These are phyloP conservation scores for Sebastes flavidus DNA, from an alignment of 2,797 vertebrate genomes.

Conservation along the genomic window DNA sequence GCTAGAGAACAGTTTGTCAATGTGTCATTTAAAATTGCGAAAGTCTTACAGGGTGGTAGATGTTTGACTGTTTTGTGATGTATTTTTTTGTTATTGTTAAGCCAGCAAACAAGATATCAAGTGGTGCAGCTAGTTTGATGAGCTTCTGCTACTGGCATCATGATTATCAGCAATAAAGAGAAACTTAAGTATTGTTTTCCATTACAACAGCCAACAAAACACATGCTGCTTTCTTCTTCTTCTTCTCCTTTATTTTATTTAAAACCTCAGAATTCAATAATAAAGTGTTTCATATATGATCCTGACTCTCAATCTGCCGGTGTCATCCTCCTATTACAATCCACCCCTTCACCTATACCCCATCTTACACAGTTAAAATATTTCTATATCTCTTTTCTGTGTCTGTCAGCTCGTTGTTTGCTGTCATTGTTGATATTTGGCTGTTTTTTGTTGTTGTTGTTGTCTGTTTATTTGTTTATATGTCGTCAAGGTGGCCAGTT, in stretches of 20 bases:
- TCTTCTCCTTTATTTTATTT: background rate
- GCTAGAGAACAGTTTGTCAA: background rate
- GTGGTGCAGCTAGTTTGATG: background rate
- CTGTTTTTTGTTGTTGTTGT: no score
- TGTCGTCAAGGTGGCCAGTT: no score
- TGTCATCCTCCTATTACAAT: no score
- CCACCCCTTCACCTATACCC: no score
- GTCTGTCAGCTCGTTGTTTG: no score
- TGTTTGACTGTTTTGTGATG: background rate
- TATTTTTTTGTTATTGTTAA: background rate
- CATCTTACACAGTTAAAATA: no score
- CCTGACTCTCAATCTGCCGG: no score
- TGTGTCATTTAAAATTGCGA: background rate
- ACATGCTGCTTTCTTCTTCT: background rate
- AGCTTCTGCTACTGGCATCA: background rate
- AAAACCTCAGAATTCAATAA: background rate
- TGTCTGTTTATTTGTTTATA: no score
- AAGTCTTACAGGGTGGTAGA: background rate
- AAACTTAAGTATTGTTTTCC: background rate
- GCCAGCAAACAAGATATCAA: background rate
- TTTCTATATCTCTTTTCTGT: no score
- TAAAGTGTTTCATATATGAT: no score
- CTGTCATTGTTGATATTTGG: no score
- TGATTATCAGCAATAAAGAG: no score
- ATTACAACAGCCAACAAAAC: background rate